phyloP scores from a whole-genome alignment of 2,113 vertebrate genomes.

The Phodopus roborovskii region DNA sequence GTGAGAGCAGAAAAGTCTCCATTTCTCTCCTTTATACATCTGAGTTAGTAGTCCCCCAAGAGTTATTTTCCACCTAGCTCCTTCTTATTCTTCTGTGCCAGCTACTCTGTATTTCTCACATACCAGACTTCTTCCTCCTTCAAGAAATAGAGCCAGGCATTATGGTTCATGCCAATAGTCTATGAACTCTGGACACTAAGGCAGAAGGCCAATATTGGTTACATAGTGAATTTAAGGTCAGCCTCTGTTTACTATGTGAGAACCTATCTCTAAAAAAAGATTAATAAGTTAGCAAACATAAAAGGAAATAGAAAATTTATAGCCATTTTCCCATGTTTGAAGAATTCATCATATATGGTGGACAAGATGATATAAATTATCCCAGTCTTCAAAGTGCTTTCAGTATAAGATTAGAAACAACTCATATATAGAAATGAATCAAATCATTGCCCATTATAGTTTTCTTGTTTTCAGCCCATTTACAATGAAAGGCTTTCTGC shows the following conservation, averaged over 20 bases:
- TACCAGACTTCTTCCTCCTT: background rate
- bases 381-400: background rate
- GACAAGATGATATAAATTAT: background rate
- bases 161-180: background rate
- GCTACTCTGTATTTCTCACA: background rate
- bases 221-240: background rate
- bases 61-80: background rate
- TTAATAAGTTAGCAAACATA: background rate
- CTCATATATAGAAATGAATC: background rate
- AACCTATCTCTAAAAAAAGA: background rate
- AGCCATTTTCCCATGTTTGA: background rate
- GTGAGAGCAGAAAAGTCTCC: background rate
- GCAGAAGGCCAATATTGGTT: background rate
- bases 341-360: background rate
- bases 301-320: background rate
- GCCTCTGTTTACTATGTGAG: background rate
- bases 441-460: background rate
- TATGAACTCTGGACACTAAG: background rate
- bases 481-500: slow-evolving; percentile 1
- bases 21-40: background rate
- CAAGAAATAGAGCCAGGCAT: background rate
- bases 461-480: background rate
- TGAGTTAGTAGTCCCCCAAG: background rate
- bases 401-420: background rate
- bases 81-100: background rate